Evolutionary conservation across 2,113 vertebrate genomes (phyloP).

Genomic region (Solea solea): DNA sequence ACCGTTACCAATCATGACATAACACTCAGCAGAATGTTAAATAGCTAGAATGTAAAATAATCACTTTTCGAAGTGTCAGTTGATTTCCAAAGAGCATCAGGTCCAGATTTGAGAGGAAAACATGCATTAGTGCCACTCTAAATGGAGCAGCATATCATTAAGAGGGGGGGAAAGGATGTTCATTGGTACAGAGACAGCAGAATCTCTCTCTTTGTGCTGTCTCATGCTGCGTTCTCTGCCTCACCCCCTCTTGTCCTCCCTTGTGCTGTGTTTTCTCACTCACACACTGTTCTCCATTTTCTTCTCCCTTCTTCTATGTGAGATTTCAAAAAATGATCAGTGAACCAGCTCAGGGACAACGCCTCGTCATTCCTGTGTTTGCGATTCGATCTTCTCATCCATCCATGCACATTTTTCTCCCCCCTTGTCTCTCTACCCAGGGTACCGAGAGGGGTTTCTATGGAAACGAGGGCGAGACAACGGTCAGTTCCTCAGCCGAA

Average conservation of each 20-base stretch:
- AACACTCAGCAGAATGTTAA: not conserved
- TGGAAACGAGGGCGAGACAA: slow-evolving; percentile 97
- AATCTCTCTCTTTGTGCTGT: slow-evolving; percentile 11
- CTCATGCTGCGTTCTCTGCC: slow-evolving; percentile 25
- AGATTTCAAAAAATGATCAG: slow-evolving; percentile 39
- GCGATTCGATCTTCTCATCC: slow-evolving; percentile 13
- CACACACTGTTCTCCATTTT: not conserved
- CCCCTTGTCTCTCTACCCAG: slow-evolving; percentile 67
- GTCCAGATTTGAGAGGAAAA: slow-evolving; percentile 40
- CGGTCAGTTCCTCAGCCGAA: slow-evolving; percentile 92
- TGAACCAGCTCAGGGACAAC: slow-evolving; percentile 10
- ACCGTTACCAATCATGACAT: not conserved
- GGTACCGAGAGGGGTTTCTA: slow-evolving; percentile 94
- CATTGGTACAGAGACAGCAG: slow-evolving; percentile 13
- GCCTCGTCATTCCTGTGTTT: slow-evolving; percentile 11
- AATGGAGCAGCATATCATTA: slow-evolving; percentile 48
- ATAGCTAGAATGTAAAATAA: slow-evolving; percentile 5
- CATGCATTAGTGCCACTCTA: slow-evolving; percentile 10
- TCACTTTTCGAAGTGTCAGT: not conserved
- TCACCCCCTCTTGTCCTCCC: slow-evolving; percentile 5
- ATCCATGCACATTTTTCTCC: not conserved
- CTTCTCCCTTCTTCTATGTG: not conserved
- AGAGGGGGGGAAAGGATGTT: slow-evolving; percentile 28
- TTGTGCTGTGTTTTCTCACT: slow-evolving; percentile 10
- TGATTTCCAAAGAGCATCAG: slow-evolving; percentile 1